These are phyloP conservation scores for Holacanthus passer DNA, from an alignment of 2,113 vertebrate genomes.

Conservation along the genomic window DNA sequence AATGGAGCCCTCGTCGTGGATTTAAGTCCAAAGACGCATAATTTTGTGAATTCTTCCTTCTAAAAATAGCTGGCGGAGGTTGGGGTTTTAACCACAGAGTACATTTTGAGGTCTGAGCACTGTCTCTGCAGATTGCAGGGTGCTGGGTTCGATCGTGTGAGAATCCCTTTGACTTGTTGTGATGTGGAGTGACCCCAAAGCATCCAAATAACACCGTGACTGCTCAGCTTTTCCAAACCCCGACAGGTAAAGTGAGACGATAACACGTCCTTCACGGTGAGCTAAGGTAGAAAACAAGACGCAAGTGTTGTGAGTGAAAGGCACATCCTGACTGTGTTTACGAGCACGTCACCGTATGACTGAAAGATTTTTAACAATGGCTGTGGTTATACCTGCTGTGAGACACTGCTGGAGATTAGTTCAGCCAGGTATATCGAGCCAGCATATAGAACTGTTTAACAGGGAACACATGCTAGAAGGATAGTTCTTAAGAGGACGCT, in stretches of 20 bases:
- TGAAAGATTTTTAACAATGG: not conserved
- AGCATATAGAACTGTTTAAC: not conserved
- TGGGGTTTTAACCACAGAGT: slow-evolving; percentile 77
- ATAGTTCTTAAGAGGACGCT: not conserved
- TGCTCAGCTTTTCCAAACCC: slow-evolving; percentile 43
- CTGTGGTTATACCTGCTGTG: not conserved
- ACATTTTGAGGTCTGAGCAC: slow-evolving; percentile 78
- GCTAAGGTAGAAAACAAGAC: slow-evolving; percentile 12
- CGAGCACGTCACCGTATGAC: slow-evolving; percentile 27
- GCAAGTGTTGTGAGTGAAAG: slow-evolving; percentile 1
- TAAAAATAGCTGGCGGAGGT: slow-evolving; percentile 78
- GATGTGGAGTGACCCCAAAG: slow-evolving; percentile 57
- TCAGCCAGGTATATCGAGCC: not conserved
- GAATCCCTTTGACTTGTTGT: slow-evolving; percentile 56
- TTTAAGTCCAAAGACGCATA: slow-evolving; percentile 71
- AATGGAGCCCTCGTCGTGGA: slow-evolving; percentile 26
- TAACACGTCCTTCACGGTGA: slow-evolving; percentile 53
- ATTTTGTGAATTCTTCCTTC: slow-evolving; percentile 79
- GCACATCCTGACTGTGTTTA: not conserved
- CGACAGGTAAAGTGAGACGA: slow-evolving; percentile 52
- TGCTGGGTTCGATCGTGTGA: slow-evolving; percentile 63
- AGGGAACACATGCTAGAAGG: not conserved
- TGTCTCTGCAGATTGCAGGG: slow-evolving; percentile 72
- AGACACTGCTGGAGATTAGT: not conserved
- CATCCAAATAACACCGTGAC: slow-evolving; percentile 57